Evolutionary conservation across 2,888 invertebrate species (phyloP).

Genomic region (Homarus gammarus): DNA sequence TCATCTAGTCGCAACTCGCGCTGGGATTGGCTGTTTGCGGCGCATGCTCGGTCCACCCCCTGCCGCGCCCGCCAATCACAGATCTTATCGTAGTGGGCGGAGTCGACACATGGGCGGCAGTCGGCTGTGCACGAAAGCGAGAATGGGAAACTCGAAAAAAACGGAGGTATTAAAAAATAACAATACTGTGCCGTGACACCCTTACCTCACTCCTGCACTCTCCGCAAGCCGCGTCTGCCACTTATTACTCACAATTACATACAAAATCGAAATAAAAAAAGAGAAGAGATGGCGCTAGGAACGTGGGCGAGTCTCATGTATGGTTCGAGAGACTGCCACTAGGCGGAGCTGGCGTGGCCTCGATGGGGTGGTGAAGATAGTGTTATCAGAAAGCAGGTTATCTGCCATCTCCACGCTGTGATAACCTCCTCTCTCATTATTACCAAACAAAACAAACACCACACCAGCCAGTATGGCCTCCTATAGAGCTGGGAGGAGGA

Average conservation of each 20-base stretch:
- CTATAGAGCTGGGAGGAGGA: slow-evolving; percentile 46
- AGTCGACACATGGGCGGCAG: slow-evolving; percentile 65
- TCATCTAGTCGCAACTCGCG: slow-evolving; percentile 61
- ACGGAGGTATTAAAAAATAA: slow-evolving; percentile 17
- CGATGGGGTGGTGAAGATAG: slow-evolving; percentile 65
- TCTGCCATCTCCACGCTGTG: slow-evolving; percentile 70
- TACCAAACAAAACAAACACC: slow-evolving; percentile 66
- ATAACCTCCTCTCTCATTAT: slow-evolving; percentile 69
- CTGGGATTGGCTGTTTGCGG: slow-evolving; percentile 63
- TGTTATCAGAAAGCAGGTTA: slow-evolving; percentile 70
- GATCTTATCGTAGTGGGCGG: slow-evolving; percentile 67
- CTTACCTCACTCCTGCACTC: slow-evolving; percentile 27
- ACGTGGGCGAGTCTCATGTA: slow-evolving; percentile 14
- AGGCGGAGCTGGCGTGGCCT: slow-evolving; percentile 64
- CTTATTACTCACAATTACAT: slow-evolving; percentile 37
- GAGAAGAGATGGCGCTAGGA: slow-evolving; percentile 49
- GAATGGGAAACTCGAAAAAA: slow-evolving; percentile 52
- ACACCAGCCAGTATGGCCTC: slow-evolving; percentile 53
- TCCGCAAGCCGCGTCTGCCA: neutral
- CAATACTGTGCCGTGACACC: slow-evolving; percentile 27
- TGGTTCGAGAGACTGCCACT: slow-evolving; percentile 62
- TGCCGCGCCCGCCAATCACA: slow-evolving; percentile 71
- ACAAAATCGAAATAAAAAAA: slow-evolving; percentile 30
- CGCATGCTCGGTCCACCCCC: slow-evolving; percentile 70
- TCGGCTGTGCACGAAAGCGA: slow-evolving; percentile 64